These are phyloP conservation scores for Drosophila algonquin DNA, from an alignment of 2,888 invertebrate genomes.

Conservation along the genomic window DNA sequence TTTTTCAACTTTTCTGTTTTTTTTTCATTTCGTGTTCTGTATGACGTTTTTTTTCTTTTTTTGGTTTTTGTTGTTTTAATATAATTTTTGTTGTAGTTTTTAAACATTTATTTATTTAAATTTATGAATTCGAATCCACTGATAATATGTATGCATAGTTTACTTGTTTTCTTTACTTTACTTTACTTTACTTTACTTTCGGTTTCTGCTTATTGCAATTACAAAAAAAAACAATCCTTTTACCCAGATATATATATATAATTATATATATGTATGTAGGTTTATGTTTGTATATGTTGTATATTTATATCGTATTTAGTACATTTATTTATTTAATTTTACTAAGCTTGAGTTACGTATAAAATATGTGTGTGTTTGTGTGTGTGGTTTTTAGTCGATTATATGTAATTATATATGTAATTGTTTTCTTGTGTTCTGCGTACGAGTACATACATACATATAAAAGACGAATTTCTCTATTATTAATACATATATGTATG, in stretches of 20 bases:
- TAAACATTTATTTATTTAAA: conserved; percentile 62
- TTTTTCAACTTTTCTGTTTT: conserved; percentile 40
- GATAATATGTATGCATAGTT: conserved; percentile 66
- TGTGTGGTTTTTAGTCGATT: conserved; percentile 15
- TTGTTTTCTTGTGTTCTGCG: conserved; percentile 18
- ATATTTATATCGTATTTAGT: conserved; percentile 49
- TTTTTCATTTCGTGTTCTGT: conserved; percentile 18
- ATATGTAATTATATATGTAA: conserved; percentile 21
- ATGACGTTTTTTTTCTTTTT: conserved; percentile 7
- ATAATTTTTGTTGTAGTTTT: conserved; percentile 47
- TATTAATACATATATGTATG: conserved; percentile 16
- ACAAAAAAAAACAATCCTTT: conserved; percentile 65
- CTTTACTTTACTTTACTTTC: conserved; percentile 24
- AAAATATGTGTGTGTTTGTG: conserved; percentile 50
- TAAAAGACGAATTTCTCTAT: conserved; percentile 28
- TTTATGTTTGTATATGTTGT: conserved; percentile 35
- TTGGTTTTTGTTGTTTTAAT: conserved; percentile 16
- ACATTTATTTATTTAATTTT: conserved; percentile 42
- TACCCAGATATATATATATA: conserved; percentile 19
- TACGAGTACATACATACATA: conserved; percentile 12
- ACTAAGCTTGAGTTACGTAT: conserved; percentile 74
- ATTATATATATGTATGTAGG: conserved; percentile 50
- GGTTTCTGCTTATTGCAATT: conserved; percentile 57
- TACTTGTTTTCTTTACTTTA: conserved; percentile 10
- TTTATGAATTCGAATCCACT: conserved; percentile 72